Conservation (phyloP, 2,113 vertebrate genomes). For the Cairina moschata region DNA sequence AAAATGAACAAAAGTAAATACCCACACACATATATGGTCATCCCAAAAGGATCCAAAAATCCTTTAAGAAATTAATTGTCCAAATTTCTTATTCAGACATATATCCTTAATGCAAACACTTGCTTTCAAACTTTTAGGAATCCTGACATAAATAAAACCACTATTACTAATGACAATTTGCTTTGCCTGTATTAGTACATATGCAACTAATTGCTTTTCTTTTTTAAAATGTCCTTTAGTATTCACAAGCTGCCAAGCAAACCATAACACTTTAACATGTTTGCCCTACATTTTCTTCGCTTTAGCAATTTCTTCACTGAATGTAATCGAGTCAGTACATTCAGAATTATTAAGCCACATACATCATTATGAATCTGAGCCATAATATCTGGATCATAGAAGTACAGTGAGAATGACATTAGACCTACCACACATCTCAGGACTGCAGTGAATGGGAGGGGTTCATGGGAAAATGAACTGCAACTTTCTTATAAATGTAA, state of each 20-base stretch:
- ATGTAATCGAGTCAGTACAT: neutral
- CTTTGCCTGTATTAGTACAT: neutral
- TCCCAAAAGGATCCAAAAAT: neutral
- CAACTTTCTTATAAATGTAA: neutral
- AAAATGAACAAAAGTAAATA: neutral
- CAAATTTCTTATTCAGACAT: neutral
- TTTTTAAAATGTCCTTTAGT: neutral
- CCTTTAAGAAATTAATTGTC: neutral
- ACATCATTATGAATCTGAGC: neutral
- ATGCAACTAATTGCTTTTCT: neutral
- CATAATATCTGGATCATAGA: neutral
- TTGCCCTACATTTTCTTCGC: neutral
- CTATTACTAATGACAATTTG: neutral
- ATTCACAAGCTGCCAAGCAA: neutral
- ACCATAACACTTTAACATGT: neutral
- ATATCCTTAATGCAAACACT: neutral
- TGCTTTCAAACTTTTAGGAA: neutral
- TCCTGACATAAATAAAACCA: neutral
- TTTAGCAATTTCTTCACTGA: neutral
- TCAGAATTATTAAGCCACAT: neutral
- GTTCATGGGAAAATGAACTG: neutral
- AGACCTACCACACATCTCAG: fast-evolving
- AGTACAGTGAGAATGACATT: neutral
- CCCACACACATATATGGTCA: neutral
- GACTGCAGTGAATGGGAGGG: fast-evolving